These are phyloP conservation scores for Bombus fervidus DNA, from an alignment of 1,140 invertebrate species.

Conservation along the genomic window DNA sequence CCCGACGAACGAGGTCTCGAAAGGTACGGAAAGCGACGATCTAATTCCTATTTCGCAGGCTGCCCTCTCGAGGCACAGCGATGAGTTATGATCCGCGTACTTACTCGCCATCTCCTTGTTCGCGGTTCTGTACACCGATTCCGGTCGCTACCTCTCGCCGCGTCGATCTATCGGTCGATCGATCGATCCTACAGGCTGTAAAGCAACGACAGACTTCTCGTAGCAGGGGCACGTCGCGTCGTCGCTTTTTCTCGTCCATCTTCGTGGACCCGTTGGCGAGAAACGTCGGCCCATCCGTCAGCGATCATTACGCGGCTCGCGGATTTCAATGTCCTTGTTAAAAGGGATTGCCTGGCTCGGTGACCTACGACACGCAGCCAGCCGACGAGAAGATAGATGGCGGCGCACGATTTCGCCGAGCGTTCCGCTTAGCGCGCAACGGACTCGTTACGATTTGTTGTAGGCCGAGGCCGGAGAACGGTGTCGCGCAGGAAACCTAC, in stretches of 20 bases:
- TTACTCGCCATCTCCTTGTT: conserved; percentile 18
- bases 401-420: conserved; percentile 7
- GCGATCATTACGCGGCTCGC: conserved; percentile 63
- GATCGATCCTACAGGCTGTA: neutral
- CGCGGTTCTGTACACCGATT: conserved; percentile 12
- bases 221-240: neutral
- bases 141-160: conserved; percentile 35
- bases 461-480: neutral
- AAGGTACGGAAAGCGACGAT: conserved; percentile 30
- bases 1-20: neutral
- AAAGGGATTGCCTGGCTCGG: conserved; percentile 9
- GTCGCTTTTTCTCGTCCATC: conserved; percentile 27
- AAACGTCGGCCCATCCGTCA: conserved; percentile 56
- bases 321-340: conserved; percentile 50
- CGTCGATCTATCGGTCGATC: conserved; percentile 40
- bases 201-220: conserved; percentile 3
- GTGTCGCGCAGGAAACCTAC: neutral
- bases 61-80: conserved; percentile 32
- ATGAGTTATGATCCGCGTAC: conserved; percentile 58
- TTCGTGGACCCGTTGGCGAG: neutral
- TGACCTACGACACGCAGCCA: conserved; percentile 41
- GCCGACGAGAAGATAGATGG: conserved; percentile 47
- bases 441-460: conserved; percentile 40
- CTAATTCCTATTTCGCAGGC: conserved; percentile 42
- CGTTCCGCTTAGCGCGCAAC: neutral